These are phyloP conservation scores for Cryptoprocta ferox DNA, from an alignment of 2,797 vertebrate genomes.

Conservation along the genomic window DNA sequence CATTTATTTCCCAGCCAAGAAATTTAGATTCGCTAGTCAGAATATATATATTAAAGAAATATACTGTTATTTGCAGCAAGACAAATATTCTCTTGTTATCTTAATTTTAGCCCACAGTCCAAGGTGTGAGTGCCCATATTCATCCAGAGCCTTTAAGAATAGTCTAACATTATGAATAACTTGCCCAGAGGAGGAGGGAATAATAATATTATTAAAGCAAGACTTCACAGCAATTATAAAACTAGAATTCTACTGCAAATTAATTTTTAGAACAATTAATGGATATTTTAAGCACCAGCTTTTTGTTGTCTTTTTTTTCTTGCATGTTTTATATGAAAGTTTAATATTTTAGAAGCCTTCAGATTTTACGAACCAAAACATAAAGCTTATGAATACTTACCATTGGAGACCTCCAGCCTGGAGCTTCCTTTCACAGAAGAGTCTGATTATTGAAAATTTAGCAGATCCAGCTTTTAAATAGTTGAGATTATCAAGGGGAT, in stretches of 20 bases:
- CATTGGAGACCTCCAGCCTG: neutral
- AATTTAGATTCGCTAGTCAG: neutral
- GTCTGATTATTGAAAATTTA: conserved; percentile 18
- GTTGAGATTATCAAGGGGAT: conserved; percentile 26
- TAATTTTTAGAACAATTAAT: conserved; percentile 50
- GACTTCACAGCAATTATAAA: neutral
- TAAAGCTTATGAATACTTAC: neutral
- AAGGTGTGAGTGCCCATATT: neutral
- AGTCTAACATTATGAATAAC: neutral
- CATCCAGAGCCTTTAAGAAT: neutral
- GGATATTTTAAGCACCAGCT: neutral
- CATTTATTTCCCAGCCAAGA: neutral
- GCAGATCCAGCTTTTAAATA: conserved; percentile 39
- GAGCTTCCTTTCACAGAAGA: conserved; percentile 33
- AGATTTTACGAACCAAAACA: conserved; percentile 53
- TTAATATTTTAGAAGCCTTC: conserved; percentile 36
- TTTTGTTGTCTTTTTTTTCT: neutral
- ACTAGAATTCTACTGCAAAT: neutral
- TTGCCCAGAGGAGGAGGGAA: neutral
- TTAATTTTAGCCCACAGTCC: neutral
- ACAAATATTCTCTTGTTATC: neutral
- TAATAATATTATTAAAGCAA: neutral
- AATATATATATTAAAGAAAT: neutral
- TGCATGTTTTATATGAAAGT: neutral
- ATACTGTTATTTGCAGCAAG: neutral